Evolutionary conservation across 2,888 invertebrate genomes (phyloP).

Genomic region (Cephonodes hylas): DNA sequence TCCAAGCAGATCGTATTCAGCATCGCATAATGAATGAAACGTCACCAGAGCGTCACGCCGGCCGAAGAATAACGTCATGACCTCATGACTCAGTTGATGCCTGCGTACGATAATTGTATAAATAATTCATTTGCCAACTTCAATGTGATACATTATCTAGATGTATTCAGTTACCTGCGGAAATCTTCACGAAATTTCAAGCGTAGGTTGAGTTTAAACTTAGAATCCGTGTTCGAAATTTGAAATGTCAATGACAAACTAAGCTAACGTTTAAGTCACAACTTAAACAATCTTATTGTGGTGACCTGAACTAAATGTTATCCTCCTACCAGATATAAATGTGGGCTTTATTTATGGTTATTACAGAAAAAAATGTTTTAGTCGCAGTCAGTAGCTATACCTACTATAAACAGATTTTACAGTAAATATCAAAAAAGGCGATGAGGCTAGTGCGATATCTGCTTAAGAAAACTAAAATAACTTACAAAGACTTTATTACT

Average conservation of each 20-base stretch:
- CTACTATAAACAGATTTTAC: no score
- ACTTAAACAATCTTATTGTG: not conserved
- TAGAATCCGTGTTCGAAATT: not conserved
- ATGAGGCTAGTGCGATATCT: no score
- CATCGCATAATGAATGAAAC: slow-evolving; percentile 72
- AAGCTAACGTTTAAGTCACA: not conserved
- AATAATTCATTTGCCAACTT: slow-evolving; percentile 1
- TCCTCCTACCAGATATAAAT: no score
- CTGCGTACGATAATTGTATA: slow-evolving; percentile 17
- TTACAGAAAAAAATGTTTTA: no score
- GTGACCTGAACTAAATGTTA: not conserved
- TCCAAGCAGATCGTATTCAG: slow-evolving; percentile 72
- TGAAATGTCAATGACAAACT: not conserved
- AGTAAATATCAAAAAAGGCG: no score
- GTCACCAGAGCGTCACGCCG: slow-evolving; percentile 44
- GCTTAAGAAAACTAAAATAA: no score
- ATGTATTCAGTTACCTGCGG: not conserved
- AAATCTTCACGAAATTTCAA: not conserved
- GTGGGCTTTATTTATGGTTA: no score
- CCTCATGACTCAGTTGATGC: slow-evolving; percentile 38
- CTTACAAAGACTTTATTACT: no score
- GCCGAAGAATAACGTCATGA: slow-evolving; percentile 48
- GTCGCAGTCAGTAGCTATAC: no score
- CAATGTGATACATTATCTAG: not conserved
- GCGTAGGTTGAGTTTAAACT: not conserved